These are phyloP conservation scores for Limosa lapponica DNA, from an alignment of 2,797 vertebrate species.

Conservation along the genomic window DNA sequence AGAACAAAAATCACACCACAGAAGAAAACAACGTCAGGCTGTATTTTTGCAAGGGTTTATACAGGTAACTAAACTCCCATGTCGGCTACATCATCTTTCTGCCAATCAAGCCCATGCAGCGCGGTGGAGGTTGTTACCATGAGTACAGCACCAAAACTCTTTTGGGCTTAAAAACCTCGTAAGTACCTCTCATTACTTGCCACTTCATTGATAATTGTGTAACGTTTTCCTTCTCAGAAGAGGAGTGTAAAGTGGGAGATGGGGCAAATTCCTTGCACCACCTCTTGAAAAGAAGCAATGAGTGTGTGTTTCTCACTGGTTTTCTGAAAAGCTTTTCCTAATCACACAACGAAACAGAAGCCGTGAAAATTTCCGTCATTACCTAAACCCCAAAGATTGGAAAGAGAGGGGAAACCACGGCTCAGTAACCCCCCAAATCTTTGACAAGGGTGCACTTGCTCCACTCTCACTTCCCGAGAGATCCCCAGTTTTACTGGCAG, in stretches of 20 bases:
- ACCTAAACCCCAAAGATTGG: background rate
- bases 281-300: accelerated
- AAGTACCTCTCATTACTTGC: background rate
- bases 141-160: background rate
- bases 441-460: background rate
- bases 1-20: background rate
- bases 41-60: background rate
- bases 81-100: background rate
- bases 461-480: background rate
- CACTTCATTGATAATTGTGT: background rate
- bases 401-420: background rate
- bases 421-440: background rate
- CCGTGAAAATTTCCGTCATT: background rate
- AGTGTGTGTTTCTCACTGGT: background rate
- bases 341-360: background rate
- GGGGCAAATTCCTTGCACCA: background rate
- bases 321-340: background rate
- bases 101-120: background rate
- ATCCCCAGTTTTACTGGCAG: background rate
- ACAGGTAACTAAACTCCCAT: background rate
- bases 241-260: background rate
- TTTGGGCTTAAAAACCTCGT: background rate
- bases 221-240: background rate
- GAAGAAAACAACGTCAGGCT: background rate
- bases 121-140: background rate